Conservation (phyloP, 2,113 vertebrate genomes). For the Cynoglossus semilaevis region DNA sequence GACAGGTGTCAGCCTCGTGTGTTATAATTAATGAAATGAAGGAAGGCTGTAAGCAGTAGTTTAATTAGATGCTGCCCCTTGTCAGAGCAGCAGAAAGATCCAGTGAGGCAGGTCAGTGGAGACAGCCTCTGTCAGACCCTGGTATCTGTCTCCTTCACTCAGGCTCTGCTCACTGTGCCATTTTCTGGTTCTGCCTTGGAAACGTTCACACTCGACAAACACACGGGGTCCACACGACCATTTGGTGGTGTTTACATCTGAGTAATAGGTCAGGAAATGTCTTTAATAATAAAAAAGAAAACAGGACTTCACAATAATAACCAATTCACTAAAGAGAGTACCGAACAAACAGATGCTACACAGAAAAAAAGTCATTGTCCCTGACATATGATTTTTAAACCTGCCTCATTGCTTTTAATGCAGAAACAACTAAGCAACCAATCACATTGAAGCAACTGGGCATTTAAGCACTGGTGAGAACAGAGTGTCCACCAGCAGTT, state of each 20-base stretch:
- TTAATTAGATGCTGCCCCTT: constrained; percentile 64
- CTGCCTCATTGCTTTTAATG: no score
- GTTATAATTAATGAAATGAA: constrained; percentile 64
- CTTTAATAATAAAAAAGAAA: no score
- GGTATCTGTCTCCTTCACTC: constrained; percentile 48
- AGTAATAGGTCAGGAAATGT: background rate
- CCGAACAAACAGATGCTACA: no score
- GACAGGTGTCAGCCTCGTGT: constrained; percentile 49
- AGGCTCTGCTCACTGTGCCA: constrained; percentile 23
- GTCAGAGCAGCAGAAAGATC: constrained; percentile 38
- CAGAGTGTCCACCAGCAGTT: no score
- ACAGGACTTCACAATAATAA: no score
- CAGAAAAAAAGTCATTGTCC: background rate
- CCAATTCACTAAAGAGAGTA: no score
- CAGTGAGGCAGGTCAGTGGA: constrained; percentile 61
- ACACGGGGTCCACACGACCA: background rate
- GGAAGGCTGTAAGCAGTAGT: constrained; percentile 59
- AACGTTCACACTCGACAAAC: constrained; percentile 6
- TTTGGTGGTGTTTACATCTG: constrained; percentile 1
- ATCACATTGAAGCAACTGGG: no score
- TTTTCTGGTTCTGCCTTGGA: constrained; percentile 4
- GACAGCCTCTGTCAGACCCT: constrained; percentile 51
- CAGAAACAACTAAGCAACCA: no score
- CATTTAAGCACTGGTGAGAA: no score
- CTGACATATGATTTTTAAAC: background rate